phyloP scores from a whole-genome alignment of 2,888 invertebrate genomes.

The Amphipyra tragopoginis region DNA sequence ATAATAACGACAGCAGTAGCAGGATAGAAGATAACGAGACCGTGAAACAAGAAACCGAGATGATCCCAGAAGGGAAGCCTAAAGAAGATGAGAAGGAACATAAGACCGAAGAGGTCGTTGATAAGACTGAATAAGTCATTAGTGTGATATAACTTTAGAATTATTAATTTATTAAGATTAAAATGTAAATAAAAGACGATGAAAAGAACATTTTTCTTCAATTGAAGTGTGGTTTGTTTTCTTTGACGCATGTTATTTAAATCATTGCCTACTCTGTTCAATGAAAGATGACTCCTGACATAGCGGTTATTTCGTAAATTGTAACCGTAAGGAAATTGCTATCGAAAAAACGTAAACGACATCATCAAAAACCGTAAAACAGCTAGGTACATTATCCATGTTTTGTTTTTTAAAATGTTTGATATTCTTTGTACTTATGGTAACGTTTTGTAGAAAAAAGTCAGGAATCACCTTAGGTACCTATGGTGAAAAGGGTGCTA shows the following conservation, averaged over 20 bases:
- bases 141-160: constrained; percentile 70
- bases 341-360: too few species aligned
- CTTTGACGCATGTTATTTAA: background rate
- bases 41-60: constrained; percentile 31
- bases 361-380: too few species aligned
- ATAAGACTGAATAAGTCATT: constrained; percentile 81
- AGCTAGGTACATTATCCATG: too few species aligned
- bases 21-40: constrained; percentile 65
- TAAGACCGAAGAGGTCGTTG: constrained; percentile 60
- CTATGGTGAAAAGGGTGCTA: too few species aligned
- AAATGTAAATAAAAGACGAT: constrained; percentile 60
- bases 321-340: too few species aligned
- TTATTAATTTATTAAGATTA: constrained; percentile 65
- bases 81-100: constrained; percentile 58
- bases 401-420: too few species aligned
- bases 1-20: constrained; percentile 74
- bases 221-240: constrained; percentile 19
- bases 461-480: too few species aligned
- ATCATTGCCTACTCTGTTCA: background rate
- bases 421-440: too few species aligned
- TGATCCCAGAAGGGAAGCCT: constrained; percentile 54
- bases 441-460: too few species aligned
- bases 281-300: too few species aligned
- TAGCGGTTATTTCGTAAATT: too few species aligned
- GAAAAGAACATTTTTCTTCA: constrained; percentile 44